Evolutionary conservation across 2,888 invertebrate genomes (phyloP), one percentile per base, ranked within the genome.

Genomic region (Callinectes sapidus): DNA sequence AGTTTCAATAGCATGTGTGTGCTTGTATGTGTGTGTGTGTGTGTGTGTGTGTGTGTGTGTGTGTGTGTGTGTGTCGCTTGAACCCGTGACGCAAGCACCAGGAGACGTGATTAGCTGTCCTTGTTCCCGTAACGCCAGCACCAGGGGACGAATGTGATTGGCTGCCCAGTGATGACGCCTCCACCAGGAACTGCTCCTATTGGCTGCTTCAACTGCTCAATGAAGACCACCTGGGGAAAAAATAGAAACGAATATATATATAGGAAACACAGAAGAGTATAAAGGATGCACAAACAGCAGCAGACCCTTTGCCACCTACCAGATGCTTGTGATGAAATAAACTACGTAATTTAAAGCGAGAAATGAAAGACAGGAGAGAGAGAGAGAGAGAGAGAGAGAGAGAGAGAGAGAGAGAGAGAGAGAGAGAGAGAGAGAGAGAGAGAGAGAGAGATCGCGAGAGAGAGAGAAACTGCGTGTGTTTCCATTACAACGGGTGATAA

Each of bases 391-490:
- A 61, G 32, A 61, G 32, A 28, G 35, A 66, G 39, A 23, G 39
- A 39, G 23, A 18, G 39, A 18, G 13, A 86, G 86, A 39, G 86
- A 86, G 32, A 61, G 89, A 14, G 35, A 89, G 66, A 61, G 39
- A 66, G 14, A 18, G 66, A 61, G 35, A 42, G 39, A 35, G 71
- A 89, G 39, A 66, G 71, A 66, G 35, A 66, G 39, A 32, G 35
- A 89, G 32, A 66, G 89, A 66, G 66, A 89, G 89, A 66, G 89
- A 89, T 35, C 35, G 89, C 35, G 66, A 89, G 89, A 66, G 89
- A 89, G 66, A 66, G 89, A 66, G 35, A 6, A 71, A 1, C 2
- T 54, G 54, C 10, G 18, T 23, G 61, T 16, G 61, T 61, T 16
- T 61, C 61, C 61, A 61, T 23, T 61, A 61, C 18, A 61, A 23